A percentile compares a stretch with the other conserved stretches of the same genome.
phyloP scores from a whole-genome alignment of 2,113 vertebrate species.

The Mellivora capensis region DNA sequence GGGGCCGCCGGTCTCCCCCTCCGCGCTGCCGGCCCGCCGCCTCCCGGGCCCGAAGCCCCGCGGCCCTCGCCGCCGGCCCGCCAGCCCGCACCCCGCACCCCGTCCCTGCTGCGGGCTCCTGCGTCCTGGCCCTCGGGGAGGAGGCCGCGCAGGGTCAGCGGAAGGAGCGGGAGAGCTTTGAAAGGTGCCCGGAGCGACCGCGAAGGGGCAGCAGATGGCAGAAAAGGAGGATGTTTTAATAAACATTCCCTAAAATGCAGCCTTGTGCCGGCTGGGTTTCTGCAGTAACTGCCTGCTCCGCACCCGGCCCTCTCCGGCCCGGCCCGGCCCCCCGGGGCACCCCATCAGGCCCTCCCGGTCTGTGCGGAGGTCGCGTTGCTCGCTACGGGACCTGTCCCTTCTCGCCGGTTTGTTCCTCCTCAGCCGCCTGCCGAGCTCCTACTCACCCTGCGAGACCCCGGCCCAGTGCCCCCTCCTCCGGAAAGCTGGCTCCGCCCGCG shows the following conservation, averaged over 20 bases:
- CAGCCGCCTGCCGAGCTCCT: not conserved
- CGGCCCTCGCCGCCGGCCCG: too few species aligned
- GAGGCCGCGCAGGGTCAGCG: not conserved
- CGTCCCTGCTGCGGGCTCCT: not conserved
- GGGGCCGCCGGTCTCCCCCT: not conserved
- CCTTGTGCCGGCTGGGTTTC: not conserved
- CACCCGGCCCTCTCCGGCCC: too few species aligned
- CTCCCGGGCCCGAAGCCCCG: not conserved
- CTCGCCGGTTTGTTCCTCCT: not conserved
- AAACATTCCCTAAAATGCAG: not conserved
- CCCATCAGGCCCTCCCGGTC: not conserved
- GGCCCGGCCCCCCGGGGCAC: not conserved
- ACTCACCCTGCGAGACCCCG: not conserved
- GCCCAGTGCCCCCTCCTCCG: too few species aligned
- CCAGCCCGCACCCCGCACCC: too few species aligned
- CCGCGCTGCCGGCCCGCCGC: not conserved
- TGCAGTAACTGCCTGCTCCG: not conserved
- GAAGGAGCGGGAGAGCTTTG: not conserved
- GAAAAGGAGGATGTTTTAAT: too few species aligned
- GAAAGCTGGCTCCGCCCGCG: rapidly evolving
- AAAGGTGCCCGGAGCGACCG: not conserved
- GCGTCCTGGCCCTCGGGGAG: not conserved
- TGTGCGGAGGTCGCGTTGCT: not conserved
- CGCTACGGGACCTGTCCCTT: too few species aligned
- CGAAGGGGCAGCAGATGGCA: not conserved